Conservation (phyloP, 1,140 invertebrate species). For the Conus ventricosus region DNA sequence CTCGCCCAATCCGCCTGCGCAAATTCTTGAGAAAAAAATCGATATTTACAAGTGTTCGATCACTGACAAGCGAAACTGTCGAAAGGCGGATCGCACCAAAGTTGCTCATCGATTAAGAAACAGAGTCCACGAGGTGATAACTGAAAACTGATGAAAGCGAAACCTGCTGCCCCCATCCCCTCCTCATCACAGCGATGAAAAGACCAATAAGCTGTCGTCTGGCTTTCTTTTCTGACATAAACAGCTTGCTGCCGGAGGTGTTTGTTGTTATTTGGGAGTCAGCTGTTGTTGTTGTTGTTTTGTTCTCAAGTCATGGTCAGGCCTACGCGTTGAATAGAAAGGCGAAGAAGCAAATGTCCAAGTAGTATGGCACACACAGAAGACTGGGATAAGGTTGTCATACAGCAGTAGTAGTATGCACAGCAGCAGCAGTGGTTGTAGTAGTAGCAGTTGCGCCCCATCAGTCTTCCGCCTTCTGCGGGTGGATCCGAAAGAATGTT, state of each 20-base stretch:
- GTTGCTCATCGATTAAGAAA: background rate
- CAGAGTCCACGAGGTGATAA: background rate
- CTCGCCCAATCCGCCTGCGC: slow-evolving; percentile 2
- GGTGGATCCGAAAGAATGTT: slow-evolving; percentile 35
- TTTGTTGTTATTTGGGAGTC: background rate
- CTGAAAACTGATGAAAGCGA: background rate
- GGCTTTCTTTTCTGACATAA: too few species aligned
- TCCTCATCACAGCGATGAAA: too few species aligned
- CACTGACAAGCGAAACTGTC: background rate
- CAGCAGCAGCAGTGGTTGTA: background rate
- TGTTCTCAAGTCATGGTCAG: slow-evolving; percentile 18
- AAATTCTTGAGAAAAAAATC: background rate
- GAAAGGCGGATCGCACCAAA: slow-evolving; percentile 39
- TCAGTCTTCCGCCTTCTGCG: background rate
- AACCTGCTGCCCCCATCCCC: background rate
- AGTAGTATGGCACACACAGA: background rate
- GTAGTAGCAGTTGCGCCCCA: background rate
- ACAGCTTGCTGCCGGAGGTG: too few species aligned
- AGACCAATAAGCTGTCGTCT: too few species aligned
- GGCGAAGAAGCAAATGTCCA: background rate
- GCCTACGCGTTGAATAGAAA: background rate
- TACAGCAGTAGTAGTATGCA: background rate
- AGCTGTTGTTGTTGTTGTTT: background rate
- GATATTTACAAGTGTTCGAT: slow-evolving; percentile 24
- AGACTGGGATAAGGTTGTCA: background rate